A percentile compares a stretch with the other conserved stretches of the same genome.
Conservation (phyloP, 2,888 invertebrate species). For the Acanthosepion lycidas region DNA sequence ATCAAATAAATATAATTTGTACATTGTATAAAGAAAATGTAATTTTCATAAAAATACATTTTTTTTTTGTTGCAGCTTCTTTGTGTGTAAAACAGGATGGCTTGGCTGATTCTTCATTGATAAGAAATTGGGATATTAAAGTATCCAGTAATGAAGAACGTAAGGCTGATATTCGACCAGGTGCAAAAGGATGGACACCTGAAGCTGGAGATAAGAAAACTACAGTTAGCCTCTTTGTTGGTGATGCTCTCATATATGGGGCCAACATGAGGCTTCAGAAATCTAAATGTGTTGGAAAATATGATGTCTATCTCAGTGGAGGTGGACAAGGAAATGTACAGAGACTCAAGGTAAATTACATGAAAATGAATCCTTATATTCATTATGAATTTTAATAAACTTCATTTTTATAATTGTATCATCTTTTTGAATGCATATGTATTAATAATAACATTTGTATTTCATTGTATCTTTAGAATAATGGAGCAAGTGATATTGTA, state of each 20-base stretch:
- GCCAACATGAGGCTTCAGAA: background rate
- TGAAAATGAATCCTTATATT: too few relatives aligned
- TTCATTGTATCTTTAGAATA: too few relatives aligned
- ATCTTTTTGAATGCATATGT: too few relatives aligned
- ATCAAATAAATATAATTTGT: too few relatives aligned
- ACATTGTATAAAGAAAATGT: too few relatives aligned
- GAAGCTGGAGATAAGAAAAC: background rate
- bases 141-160: constrained; percentile 42
- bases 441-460: too few relatives aligned
- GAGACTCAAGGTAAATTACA: background rate
- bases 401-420: too few relatives aligned
- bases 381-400: too few relatives aligned
- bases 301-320: background rate
- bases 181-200: constrained; percentile 33
- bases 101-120: constrained; percentile 24
- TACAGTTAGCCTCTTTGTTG: background rate
- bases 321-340: background rate
- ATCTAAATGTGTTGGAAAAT: constrained; percentile 5
- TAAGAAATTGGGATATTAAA: constrained; percentile 36
- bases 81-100: background rate
- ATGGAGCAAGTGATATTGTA: too few relatives aligned
- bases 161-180: constrained; percentile 42
- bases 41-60: too few relatives aligned
- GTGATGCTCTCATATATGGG: constrained; percentile 41
- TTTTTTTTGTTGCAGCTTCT: background rate